Evolutionary conservation across 2,888 invertebrate genomes (phyloP).

Genomic region (Mesorhabditis sp.): DNA sequence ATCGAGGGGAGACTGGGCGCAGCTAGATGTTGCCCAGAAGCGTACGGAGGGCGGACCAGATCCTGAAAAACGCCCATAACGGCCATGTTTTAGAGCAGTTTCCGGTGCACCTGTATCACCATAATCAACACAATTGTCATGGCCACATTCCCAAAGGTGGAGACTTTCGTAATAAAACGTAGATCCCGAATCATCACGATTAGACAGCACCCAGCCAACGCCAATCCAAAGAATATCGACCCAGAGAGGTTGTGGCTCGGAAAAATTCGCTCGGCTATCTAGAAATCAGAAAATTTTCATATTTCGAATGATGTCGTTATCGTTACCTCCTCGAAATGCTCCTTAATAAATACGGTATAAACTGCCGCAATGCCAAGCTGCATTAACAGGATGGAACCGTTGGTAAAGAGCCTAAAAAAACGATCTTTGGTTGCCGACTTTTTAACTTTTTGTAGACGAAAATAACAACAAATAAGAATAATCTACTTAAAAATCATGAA

Average conservation of each 20-base stretch:
- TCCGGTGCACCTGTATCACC: neutral
- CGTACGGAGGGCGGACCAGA: neutral
- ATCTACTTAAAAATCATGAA: too few species aligned
- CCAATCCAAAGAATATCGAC: neutral
- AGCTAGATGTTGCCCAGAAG: neutral
- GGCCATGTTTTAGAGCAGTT: too few species aligned
- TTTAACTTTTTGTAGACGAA: too few species aligned
- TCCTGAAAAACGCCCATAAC: neutral
- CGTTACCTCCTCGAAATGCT: slow-evolving; percentile 3
- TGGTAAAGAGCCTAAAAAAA: neutral
- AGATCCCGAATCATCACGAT: neutral
- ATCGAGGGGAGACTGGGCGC: neutral
- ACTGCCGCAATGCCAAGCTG: neutral
- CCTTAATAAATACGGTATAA: neutral
- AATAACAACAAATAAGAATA: too few species aligned
- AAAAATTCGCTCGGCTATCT: neutral
- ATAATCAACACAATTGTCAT: slow-evolving; percentile 3
- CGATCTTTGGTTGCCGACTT: too few species aligned
- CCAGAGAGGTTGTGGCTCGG: neutral
- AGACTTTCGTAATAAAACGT: neutral
- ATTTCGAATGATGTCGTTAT: too few species aligned
- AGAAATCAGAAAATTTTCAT: too few species aligned
- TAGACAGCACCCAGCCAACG: neutral
- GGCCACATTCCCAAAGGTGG: neutral
- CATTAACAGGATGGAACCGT: neutral